These are phyloP conservation scores for Platyura marginata DNA, from an alignment of 1,140 invertebrate genomes.

Conservation along the genomic window DNA sequence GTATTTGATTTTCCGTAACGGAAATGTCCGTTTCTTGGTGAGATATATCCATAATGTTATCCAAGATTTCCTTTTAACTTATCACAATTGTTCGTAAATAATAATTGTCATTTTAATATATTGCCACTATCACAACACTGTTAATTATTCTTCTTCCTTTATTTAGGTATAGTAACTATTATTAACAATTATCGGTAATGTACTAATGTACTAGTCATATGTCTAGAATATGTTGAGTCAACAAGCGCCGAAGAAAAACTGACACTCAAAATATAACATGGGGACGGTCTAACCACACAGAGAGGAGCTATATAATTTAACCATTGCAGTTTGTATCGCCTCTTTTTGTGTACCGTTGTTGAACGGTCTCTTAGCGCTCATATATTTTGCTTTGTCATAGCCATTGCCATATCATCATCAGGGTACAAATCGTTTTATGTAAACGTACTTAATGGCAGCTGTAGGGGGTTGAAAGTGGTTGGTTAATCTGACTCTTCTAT, in stretches of 20 bases:
- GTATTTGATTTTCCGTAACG: slow-evolving; percentile 6
- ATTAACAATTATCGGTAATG: neutral
- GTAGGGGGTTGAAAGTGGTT: neutral
- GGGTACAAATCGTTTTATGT: neutral
- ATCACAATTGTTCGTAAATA: neutral
- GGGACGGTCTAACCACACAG: no score
- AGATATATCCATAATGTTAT: neutral
- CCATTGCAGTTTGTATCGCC: no score
- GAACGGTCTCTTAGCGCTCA: no score
- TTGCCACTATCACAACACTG: neutral
- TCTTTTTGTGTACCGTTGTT: no score
- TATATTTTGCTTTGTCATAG: neutral
- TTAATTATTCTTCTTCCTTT: neutral
- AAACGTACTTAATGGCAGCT: neutral
- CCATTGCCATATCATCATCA: neutral
- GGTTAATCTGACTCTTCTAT: neutral
- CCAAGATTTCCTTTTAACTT: neutral
- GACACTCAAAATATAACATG: no score
- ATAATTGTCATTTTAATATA: neutral
- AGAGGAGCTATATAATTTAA: no score
- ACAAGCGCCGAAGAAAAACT: no score
- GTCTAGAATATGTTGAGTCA: neutral
- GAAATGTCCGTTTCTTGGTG: neutral
- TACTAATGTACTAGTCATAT: neutral
- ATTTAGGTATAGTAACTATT: neutral